Evolutionary conservation across 2,888 invertebrate species (phyloP).

Genomic region (Synanthedon myopaeformis): DNA sequence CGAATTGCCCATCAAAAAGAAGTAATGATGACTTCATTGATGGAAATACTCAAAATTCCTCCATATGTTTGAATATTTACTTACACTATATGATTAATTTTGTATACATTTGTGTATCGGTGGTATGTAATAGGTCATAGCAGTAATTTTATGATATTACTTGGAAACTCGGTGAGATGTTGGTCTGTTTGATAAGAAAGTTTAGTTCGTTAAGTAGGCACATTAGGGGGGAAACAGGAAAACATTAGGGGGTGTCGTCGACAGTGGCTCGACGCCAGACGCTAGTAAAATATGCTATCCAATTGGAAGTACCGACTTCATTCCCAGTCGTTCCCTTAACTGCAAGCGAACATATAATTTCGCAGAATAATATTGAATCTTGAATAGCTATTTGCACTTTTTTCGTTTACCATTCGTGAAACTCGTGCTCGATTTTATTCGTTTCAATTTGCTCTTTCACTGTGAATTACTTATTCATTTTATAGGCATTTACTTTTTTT

Average conservation of each 20-base stretch:
- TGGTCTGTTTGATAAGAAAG: conserved; percentile 61
- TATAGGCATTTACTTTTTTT: background rate
- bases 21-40: background rate
- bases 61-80: background rate
- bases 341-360: conserved; percentile 27
- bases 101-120: too few relatives aligned
- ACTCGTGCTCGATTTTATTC: background rate
- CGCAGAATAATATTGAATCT: conserved; percentile 38
- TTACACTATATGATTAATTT: background rate
- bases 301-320: conserved; percentile 47
- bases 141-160: conserved; percentile 37
- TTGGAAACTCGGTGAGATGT: conserved; percentile 42
- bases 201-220: conserved; percentile 65
- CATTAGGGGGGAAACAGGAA: conserved; percentile 63
- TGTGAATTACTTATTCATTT: background rate
- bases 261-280: conserved; percentile 57
- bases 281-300: conserved; percentile 61
- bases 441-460: background rate
- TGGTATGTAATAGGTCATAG: background rate
- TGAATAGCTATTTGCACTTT: conserved; percentile 24
- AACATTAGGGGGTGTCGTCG: conserved; percentile 56
- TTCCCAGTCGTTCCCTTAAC: conserved; percentile 23
- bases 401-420: conserved; percentile 10
- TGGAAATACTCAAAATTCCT: too few relatives aligned
- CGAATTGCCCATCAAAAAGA: background rate